Evolutionary conservation across 1,140 invertebrate species (phyloP), one percentile per base, ranked within the genome.

Genomic region (Rhynchophorus ferrugineus): DNA sequence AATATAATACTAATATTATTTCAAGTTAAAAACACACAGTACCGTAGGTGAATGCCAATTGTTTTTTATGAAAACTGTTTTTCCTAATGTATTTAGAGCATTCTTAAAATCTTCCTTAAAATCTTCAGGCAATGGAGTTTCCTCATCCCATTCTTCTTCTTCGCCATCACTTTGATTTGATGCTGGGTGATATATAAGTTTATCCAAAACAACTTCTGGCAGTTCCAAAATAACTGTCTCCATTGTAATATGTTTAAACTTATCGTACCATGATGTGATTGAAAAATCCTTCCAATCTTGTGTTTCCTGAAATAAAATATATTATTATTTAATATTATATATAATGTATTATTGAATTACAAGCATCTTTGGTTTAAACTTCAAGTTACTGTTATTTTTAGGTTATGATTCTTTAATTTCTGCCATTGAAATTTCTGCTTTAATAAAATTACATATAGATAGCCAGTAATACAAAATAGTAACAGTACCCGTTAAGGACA

Each of bases 31-130:
- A n/a, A n/a, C n/a, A n/a, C n/a, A n/a, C 61, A 61, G n/a, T 54
- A 54, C 44, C 37, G 57, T 43, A 13, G 64, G 64, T n/a, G 66
- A 63, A 52, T 65, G 63, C 66, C 66, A 68, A 44, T 68, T 68
- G 38, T 63, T 66, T 60, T 65, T 68, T 24, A 65, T 58, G 58
- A 68, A 68, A 35, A 58, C 62, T 41, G 50, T 57, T 36, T 46
- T 60, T 42, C 63, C 55, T 11, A 66, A 54, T 0, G 21, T 37
- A 24, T 60, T 61, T 49, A 67, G 51, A 1, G 60, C 63, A 51
- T 68, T 62, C 48, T 60, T 64, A 7, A 68, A 29, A 16, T 57
- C 19, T 34, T 60, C 58, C 29, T 59, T 38, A 51, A 56, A 58
- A 17, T 49, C 37, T n/a, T 52, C 20, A 22, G 49, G 37, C 3